Conservation (phyloP, 2,113 vertebrate species). For the Odobenus rosmarus region DNA sequence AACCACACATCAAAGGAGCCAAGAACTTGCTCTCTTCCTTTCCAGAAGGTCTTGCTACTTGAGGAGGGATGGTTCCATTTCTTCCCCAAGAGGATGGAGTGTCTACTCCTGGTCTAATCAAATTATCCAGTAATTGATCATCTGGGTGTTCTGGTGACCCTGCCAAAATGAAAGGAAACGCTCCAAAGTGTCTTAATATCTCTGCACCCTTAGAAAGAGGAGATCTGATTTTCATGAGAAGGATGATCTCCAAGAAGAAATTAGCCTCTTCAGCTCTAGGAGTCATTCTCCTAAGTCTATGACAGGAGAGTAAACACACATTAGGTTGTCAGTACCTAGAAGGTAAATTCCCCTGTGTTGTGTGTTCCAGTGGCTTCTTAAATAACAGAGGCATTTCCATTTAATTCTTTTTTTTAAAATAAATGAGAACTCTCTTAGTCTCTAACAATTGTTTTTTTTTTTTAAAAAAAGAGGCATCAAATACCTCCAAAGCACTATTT, state of each 20-base stretch:
- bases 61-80: not conserved
- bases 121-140: not conserved
- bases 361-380: conserved; percentile 6
- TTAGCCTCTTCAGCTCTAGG: conserved; percentile 30
- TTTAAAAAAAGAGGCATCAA: not conserved
- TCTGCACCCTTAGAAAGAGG: not conserved
- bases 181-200: not conserved
- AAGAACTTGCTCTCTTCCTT: not conserved
- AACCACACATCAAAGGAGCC: not conserved
- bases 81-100: not conserved
- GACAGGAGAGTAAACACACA: conserved; percentile 44
- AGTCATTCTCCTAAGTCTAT: conserved; percentile 1
- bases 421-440: conserved; percentile 28
- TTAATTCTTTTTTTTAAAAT: conserved; percentile 25
- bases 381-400: conserved; percentile 40
- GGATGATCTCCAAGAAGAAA: not conserved
- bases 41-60: not conserved
- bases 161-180: not conserved
- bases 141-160: not conserved
- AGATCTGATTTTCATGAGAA: not conserved
- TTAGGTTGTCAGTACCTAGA: conserved; percentile 43
- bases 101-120: not conserved
- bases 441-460: not conserved
- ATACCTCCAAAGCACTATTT: conserved; percentile 57
- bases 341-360: not conserved